Evolutionary conservation across 53 echinoderm and acorn worm genomes (phyloP).

Genomic region (Glandiceps talaboti): DNA sequence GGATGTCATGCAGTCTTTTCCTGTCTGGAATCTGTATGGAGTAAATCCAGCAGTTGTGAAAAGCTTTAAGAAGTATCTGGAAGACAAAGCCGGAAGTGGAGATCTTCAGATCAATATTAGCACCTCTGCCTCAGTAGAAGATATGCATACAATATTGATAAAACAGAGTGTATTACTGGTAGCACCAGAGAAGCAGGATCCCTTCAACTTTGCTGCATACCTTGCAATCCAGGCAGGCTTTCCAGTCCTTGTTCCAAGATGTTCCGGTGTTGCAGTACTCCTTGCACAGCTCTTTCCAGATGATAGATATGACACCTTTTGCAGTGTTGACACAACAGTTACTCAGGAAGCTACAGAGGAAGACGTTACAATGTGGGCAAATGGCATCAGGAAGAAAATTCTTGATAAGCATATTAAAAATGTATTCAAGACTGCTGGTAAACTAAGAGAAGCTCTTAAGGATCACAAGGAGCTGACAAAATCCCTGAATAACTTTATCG

Average conservation of each 20-base stretch:
- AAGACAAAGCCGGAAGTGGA: not conserved
- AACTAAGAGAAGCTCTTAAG: not conserved
- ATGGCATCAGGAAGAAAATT: not conserved
- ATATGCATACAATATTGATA: not conserved
- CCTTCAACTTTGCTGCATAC: not conserved
- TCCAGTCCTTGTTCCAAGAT: not conserved
- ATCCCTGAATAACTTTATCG: too few relatives aligned
- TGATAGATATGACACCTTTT: not conserved
- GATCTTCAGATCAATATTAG: not conserved
- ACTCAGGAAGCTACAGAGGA: not conserved
- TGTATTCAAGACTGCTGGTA: not conserved
- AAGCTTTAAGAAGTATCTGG: not conserved
- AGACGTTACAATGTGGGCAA: not conserved
- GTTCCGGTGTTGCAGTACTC: not conserved
- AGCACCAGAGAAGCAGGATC: not conserved
- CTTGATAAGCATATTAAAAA: not conserved
- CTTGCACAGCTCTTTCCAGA: not conserved
- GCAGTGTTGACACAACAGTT: not conserved
- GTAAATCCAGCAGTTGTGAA: not conserved
- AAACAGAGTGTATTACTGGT: not conserved
- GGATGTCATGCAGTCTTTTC: not conserved
- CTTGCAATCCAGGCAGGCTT: not conserved
- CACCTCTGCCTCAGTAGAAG: not conserved
- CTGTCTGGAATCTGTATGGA: not conserved
- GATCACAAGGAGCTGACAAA: too few relatives aligned